Evolutionary conservation across 2,888 invertebrate genomes (phyloP).

Genomic region (Cryptocephalus primarius): DNA sequence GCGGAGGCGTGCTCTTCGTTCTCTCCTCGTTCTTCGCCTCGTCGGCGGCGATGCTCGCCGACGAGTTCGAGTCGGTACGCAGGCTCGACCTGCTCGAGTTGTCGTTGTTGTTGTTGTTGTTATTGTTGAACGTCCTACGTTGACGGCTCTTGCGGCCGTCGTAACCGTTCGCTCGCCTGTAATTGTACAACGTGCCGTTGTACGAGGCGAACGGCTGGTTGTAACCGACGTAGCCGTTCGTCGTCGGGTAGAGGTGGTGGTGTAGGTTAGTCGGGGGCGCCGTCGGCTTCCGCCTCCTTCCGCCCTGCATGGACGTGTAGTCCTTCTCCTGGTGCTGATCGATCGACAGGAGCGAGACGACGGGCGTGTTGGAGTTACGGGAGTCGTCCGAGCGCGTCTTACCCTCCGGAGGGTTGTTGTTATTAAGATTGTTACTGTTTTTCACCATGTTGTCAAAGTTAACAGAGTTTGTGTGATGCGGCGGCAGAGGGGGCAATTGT

Average conservation of each 20-base stretch:
- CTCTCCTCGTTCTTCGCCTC: conserved; percentile 15
- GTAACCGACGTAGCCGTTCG: conserved; percentile 8
- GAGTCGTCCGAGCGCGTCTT: conserved; percentile 4
- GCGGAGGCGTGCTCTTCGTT: conserved; percentile 15
- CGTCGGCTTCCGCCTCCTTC: conserved; percentile 25
- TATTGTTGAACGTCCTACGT: background rate
- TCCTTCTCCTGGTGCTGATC: conserved; percentile 35
- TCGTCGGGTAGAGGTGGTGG: conserved; percentile 1
- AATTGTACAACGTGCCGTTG: conserved; percentile 2
- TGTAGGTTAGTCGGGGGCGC: conserved; percentile 1
- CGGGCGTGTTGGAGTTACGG: conserved; percentile 31
- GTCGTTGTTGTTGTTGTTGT: conserved; percentile 12
- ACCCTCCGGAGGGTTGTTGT: background rate
- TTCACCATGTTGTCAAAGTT: conserved; percentile 1
- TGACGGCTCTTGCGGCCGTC: conserved; percentile 3
- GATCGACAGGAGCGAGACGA: conserved; percentile 32
- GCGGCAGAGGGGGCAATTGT: too few relatives aligned
- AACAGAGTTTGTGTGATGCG: background rate
- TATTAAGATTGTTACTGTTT: conserved; percentile 3
- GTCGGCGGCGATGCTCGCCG: conserved; percentile 21
- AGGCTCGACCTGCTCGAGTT: conserved; percentile 21
- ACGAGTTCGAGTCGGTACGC: conserved; percentile 28
- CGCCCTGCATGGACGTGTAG: conserved; percentile 33
- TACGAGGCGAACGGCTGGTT: background rate
- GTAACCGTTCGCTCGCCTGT: conserved; percentile 7